Percentiles rank a stretch among this genome's conserved stretches.
phyloP scores from a whole-genome alignment of 2,888 invertebrate species.

The Aspidapion aeneum region DNA sequence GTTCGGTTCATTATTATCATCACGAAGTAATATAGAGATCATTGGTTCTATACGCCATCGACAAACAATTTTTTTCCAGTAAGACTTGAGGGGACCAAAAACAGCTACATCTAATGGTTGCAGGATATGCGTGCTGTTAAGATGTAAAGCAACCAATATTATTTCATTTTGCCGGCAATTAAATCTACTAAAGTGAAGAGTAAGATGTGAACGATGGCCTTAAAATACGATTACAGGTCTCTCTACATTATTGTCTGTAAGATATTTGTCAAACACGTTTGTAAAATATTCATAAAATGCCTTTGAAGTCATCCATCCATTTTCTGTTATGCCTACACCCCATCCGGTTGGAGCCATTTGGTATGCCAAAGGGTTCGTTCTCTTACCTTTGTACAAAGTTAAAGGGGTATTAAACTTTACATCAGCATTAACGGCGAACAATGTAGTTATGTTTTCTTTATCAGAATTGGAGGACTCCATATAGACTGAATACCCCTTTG shows the following conservation, averaged over 20 bases:
- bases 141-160: conserved; percentile 24
- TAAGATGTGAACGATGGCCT: conserved; percentile 33
- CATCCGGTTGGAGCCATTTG: conserved; percentile 1
- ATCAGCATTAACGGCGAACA: conserved; percentile 8
- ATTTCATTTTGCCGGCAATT: conserved; percentile 29
- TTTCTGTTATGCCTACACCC: conserved; percentile 11
- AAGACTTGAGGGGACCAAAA: conserved; percentile 6
- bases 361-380: neutral
- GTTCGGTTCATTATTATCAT: no score
- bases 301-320: conserved; percentile 11
- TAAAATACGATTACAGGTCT: conserved; percentile 11
- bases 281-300: conserved; percentile 15
- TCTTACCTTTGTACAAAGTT: conserved; percentile 8
- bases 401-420: conserved; percentile 7
- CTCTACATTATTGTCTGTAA: conserved; percentile 4
- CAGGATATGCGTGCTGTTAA: conserved; percentile 11
- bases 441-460: conserved; percentile 12
- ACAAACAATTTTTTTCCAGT: neutral
- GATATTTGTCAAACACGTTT: conserved; percentile 9
- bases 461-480: conserved; percentile 10
- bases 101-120: conserved; percentile 13
- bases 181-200: conserved; percentile 32
- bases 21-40: no score
- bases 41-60: neutral
- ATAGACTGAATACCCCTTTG: conserved; percentile 5